These are phyloP conservation scores for Drosophila ustulata DNA, from an alignment of 2,888 invertebrate genomes.

Conservation along the genomic window DNA sequence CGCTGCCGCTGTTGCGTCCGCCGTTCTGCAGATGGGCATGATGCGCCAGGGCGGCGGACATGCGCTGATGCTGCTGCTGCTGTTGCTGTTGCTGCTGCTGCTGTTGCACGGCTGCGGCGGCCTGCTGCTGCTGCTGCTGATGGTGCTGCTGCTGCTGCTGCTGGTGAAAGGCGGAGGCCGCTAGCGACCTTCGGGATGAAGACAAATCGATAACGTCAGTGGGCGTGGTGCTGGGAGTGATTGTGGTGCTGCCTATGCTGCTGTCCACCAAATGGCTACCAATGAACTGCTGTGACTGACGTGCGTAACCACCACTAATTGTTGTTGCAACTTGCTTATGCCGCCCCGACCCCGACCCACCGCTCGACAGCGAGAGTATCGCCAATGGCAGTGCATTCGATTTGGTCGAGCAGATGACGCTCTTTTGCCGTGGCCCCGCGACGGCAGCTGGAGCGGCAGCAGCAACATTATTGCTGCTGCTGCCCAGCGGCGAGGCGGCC, in stretches of 20 bases:
- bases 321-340: conserved; percentile 45
- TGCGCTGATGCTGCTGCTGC: conserved; percentile 80
- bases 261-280: conserved; percentile 46
- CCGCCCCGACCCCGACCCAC: conserved; percentile 39
- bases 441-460: conserved; percentile 6
- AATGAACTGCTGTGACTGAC: conserved; percentile 69
- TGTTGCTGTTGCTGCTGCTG: conserved; percentile 81
- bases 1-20: conserved; percentile 25
- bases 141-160: conserved; percentile 80
- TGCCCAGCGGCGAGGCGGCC: conserved; percentile 69
- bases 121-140: conserved; percentile 75
- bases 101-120: conserved; percentile 75
- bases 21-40: conserved; percentile 71
- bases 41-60: conserved; percentile 66
- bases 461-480: conserved; percentile 9
- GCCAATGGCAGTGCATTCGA: conserved; percentile 71
- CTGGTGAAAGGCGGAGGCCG: conserved; percentile 81
- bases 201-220: conserved; percentile 86
- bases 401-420: conserved; percentile 84
- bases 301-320: conserved; percentile 46
- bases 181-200: conserved; percentile 85
- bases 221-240: conserved; percentile 77
- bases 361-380: conserved; percentile 57
- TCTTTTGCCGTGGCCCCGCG: conserved; percentile 77
- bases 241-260: conserved; percentile 60